These are phyloP conservation scores for Clarias fuscus DNA, from an alignment of 2,797 vertebrate genomes.

Conservation along the genomic window DNA sequence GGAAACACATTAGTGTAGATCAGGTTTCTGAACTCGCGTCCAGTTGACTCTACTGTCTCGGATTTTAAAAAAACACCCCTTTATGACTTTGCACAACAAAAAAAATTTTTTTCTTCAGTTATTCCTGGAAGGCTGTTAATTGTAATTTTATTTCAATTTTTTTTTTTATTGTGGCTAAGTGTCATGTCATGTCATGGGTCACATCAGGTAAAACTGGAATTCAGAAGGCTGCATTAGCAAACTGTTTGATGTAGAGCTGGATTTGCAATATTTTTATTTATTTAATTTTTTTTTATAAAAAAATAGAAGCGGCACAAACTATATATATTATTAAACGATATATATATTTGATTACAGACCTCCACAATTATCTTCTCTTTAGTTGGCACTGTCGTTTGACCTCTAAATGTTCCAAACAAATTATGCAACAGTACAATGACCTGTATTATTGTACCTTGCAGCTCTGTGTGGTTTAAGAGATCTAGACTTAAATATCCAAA, in stretches of 20 bases:
- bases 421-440: constrained; percentile 7
- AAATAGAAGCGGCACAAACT: neutral
- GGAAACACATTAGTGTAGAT: neutral
- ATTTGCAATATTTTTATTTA: neutral
- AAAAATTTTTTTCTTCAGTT: too few species aligned
- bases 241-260: neutral
- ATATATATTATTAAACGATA: too few species aligned
- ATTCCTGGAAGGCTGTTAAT: too few species aligned
- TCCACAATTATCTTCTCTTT: neutral
- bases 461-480: neutral
- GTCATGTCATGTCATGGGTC: neutral
- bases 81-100: too few species aligned
- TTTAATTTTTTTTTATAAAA: too few species aligned
- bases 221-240: neutral
- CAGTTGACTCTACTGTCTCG: neutral
- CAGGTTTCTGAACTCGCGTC: neutral
- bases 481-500: neutral
- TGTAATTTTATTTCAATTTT: neutral
- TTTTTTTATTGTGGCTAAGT: neutral
- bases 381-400: neutral
- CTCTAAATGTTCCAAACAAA: constrained; percentile 4
- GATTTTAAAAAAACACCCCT: too few species aligned
- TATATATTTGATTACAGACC: too few species aligned
- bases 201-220: neutral
- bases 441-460: neutral